Evolutionary conservation across 2,888 invertebrate genomes (phyloP), one percentile per base, ranked within the genome.

Genomic region (Crematogaster levior): DNA sequence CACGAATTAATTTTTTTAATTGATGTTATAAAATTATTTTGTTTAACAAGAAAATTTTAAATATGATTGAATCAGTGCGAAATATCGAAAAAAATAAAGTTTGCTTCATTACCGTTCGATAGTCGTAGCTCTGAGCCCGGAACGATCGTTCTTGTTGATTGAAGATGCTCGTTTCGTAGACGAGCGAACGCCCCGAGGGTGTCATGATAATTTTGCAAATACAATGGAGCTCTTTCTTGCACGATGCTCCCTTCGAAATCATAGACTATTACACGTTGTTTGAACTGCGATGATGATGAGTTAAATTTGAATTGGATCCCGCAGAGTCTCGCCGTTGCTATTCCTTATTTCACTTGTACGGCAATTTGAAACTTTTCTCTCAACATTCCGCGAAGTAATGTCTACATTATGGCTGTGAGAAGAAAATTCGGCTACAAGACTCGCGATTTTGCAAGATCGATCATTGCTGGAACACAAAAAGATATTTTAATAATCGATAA

Each of bases 141-240:
- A 12, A 66, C 66, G 82, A 81, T 86, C 73, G 12, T 56, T 56
- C 18, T 37, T 48, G 37, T 56, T 34, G 77, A 86, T 65, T 74
- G 84, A 72, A 84, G 86, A 70, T 83, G 60, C 81, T 86, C 83
- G 88, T 88, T 86, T 88, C 85, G 79, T 80, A 83, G 84, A 61
- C 75, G 56, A 48, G 72, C 75, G 84, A 86, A 84, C 27, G 86
- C 86, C 88, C 88, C 73, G 82, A 53, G 88, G 88, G 86, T 88
- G 88, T 84, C 88, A 72, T 83, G 88, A 88, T 85, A 86, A 88
- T 88, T 88, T 86, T 75, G 46, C 84, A 81, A 75, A 88, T 84
- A 88, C 88, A 88, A 88, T 85, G 82, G 84, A 63, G 79, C 85
- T 80, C 81, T 83, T 77, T 87, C 81, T 81, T 86, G 72, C 75